Evolutionary conservation across 2,113 vertebrate genomes (phyloP).

Genomic region (Lagenorhynchus albirostris): DNA sequence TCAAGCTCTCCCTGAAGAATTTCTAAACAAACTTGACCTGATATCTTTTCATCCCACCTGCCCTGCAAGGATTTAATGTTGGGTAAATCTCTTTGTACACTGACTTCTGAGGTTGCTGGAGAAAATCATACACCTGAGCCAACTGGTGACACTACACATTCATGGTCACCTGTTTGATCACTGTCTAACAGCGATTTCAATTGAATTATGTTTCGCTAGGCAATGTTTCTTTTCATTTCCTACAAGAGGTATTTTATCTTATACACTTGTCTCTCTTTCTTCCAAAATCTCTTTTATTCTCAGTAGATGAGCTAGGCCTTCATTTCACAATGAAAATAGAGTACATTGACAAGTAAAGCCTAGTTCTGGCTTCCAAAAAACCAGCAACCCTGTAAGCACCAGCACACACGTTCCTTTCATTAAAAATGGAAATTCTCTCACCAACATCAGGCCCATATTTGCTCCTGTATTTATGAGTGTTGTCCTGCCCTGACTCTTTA

Average conservation of each 20-base stretch:
- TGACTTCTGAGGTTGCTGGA: not conserved
- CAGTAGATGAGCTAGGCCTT: not conserved
- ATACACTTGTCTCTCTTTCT: not conserved
- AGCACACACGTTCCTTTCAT: not conserved
- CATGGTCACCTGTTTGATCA: not conserved
- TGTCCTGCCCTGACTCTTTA: not conserved
- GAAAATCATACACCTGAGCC: not conserved
- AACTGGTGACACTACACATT: not conserved
- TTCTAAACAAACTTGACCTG: not conserved
- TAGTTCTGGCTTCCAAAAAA: not conserved
- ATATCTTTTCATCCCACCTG: not conserved
- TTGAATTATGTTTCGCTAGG: not conserved
- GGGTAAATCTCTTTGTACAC: not conserved
- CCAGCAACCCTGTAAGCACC: not conserved
- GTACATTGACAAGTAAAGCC: not conserved
- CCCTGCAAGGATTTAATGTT: not conserved
- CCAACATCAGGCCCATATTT: not conserved
- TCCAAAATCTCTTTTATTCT: not conserved
- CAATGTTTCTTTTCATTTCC: not conserved
- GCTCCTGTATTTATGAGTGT: not conserved
- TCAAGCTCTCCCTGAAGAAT: not conserved
- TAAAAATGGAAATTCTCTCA: not conserved
- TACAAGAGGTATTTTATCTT: not conserved
- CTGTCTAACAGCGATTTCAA: not conserved
- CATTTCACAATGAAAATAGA: not conserved